A percentile compares a stretch with the other conserved stretches of the same genome.
Conservation (phyloP, 2,888 invertebrate species). For the Melanophora roralis region DNA sequence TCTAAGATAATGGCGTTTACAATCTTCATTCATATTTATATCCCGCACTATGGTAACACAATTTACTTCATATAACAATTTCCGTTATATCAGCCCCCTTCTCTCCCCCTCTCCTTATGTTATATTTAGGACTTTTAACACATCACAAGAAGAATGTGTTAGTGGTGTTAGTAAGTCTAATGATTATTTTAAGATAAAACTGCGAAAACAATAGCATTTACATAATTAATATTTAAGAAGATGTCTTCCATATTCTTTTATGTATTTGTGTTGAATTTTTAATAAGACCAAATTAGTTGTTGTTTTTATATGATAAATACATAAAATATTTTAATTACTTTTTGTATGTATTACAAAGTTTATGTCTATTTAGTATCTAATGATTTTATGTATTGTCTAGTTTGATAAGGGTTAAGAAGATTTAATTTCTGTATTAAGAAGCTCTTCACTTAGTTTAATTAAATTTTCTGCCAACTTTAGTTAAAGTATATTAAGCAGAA, state of each 20-base stretch:
- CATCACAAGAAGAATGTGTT: too few species aligned
- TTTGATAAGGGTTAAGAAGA: background rate
- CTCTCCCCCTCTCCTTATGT: too few species aligned
- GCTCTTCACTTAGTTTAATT: background rate
- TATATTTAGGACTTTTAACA: background rate
- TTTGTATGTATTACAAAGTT: too few species aligned
- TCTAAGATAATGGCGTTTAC: slow-evolving; percentile 21
- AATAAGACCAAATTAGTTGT: too few species aligned
- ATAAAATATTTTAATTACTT: background rate
- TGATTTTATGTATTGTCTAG: background rate
- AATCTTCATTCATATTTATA: slow-evolving; percentile 6
- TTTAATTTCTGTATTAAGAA: background rate
- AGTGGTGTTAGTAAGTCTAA: background rate
- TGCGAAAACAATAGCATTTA: too few species aligned
- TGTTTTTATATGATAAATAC: background rate
- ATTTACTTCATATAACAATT: background rate
- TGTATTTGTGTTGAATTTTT: too few species aligned
- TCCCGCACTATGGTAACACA: background rate
- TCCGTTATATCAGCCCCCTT: background rate
- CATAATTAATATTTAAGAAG: too few species aligned
- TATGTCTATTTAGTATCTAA: background rate
- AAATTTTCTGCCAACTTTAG: too few species aligned
- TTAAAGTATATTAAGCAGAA: too few species aligned
- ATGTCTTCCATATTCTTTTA: too few species aligned
- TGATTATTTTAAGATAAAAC: background rate